Conservation (phyloP, 2,888 invertebrate genomes). For the Troides oblongomaculatus region DNA sequence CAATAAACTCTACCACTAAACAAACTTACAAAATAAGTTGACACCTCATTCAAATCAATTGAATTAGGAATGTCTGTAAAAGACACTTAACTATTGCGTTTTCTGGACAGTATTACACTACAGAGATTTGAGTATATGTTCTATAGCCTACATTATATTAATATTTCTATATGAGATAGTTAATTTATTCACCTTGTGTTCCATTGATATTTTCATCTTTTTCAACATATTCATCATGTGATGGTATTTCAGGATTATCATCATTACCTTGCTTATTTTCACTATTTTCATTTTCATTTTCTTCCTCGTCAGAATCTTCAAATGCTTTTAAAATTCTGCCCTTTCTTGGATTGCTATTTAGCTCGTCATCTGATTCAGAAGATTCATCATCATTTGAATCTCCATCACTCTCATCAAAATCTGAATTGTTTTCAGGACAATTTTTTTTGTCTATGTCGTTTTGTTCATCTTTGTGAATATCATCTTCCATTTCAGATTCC, state of each 20-base stretch:
- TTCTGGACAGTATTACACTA: no score
- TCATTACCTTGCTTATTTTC: neutral
- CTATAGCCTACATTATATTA: neutral
- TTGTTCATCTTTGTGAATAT: constrained; percentile 32
- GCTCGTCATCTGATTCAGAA: constrained; percentile 57
- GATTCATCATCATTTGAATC: constrained; percentile 55
- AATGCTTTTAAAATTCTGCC: constrained; percentile 73
- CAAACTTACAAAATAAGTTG: no score
- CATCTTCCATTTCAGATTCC: constrained; percentile 63
- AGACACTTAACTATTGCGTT: no score
- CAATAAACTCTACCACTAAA: no score
- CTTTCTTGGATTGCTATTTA: constrained; percentile 50
- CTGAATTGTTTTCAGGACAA: constrained; percentile 42
- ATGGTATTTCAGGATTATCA: constrained; percentile 12
- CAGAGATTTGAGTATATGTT: no score
- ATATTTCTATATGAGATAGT: neutral
- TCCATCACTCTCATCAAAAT: constrained; percentile 47
- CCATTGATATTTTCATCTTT: constrained; percentile 38
- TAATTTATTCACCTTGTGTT: constrained; percentile 55
- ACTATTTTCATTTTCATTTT: constrained; percentile 23
- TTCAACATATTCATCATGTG: constrained; percentile 21
- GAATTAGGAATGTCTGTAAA: no score
- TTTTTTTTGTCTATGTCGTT: constrained; percentile 39
- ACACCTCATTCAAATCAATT: no score
- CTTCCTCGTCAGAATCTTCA: constrained; percentile 74